Conservation (phyloP, 2,113 vertebrate species). For the Podiceps cristatus region DNA sequence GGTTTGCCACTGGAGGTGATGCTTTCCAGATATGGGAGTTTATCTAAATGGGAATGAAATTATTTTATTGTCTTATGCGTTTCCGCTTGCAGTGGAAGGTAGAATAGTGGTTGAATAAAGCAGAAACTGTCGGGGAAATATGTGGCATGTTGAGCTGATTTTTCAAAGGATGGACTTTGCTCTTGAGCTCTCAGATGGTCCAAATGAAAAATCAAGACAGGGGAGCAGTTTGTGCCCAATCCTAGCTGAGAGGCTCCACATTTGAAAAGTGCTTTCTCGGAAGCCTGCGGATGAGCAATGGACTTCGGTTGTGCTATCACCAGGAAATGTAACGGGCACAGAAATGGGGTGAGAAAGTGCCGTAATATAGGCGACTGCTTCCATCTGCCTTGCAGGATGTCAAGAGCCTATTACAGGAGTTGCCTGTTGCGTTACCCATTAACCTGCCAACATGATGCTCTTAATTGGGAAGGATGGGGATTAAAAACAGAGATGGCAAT, state of each 20-base stretch:
- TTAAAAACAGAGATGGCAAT: not conserved
- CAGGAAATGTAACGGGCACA: not conserved
- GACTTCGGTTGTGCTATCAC: not conserved
- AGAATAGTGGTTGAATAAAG: not conserved
- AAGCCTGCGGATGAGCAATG: not conserved
- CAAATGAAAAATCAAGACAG: fast-evolving
- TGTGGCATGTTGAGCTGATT: fast-evolving
- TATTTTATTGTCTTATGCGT: fast-evolving
- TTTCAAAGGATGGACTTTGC: not conserved
- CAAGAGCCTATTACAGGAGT: not conserved
- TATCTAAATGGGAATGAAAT: not conserved
- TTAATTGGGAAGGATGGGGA: not conserved
- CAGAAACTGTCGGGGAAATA: not conserved
- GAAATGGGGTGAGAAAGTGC: not conserved
- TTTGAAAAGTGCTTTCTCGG: not conserved
- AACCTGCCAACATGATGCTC: not conserved
- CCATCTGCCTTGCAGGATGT: not conserved
- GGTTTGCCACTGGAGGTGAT: not conserved
- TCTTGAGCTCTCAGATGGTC: not conserved
- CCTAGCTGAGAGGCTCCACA: fast-evolving
- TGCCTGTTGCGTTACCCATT: not conserved
- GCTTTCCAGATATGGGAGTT: not conserved
- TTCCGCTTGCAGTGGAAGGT: not conserved
- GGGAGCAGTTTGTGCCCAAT: not conserved
- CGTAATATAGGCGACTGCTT: not conserved